Evolutionary conservation across 2,113 vertebrate species (phyloP), one percentile per base, ranked within the genome.

Genomic region (Festucalex cinctus): DNA sequence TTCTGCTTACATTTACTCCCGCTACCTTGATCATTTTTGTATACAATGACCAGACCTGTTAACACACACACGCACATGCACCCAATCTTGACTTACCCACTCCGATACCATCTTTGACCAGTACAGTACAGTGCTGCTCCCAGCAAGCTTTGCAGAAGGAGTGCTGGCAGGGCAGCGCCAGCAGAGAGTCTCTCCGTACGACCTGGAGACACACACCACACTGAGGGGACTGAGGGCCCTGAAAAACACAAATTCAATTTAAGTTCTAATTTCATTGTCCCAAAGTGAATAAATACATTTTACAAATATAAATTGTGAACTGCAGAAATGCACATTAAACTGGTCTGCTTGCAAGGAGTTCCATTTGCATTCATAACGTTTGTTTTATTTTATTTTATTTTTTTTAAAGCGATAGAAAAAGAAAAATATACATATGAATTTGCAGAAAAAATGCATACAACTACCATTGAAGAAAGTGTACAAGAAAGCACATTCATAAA

Each of bases 171-270:
- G 97, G 93, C 87, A 99, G 89, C 39, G 95, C 94, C 71, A 97
- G 91, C 68, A 99, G 87, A 62, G 94, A 92, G 75, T 99, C 97
- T 91, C 95, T 96, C 73, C 97, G 92, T 66, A 98, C 96, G 68
- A 94, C 93, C 91, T 99, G 97, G 93, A 99, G 95, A 89, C 97
- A 99, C 75, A 99, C 97, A 0, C 96, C 97, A 24, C 97, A 99
- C 85, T 98, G 97, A 87, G 94, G 93, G 75, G 96, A 93, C 88
- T 94, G 93, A 83, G 91, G 86, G 51, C 82, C 77, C 88, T 91
- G 75, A 58, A 73, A 71, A 16, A 79, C 24, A 67, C 22, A 58
- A 7, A 20, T 32, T 9, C 43, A 64, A 28, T 9, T 35, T 13
- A 28, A 49, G 28, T 49, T 49, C 3, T n/a, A 44, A 48, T 28